Evolutionary conservation across 2,888 invertebrate species (phyloP).

Genomic region (Dolomedes plantarius): DNA sequence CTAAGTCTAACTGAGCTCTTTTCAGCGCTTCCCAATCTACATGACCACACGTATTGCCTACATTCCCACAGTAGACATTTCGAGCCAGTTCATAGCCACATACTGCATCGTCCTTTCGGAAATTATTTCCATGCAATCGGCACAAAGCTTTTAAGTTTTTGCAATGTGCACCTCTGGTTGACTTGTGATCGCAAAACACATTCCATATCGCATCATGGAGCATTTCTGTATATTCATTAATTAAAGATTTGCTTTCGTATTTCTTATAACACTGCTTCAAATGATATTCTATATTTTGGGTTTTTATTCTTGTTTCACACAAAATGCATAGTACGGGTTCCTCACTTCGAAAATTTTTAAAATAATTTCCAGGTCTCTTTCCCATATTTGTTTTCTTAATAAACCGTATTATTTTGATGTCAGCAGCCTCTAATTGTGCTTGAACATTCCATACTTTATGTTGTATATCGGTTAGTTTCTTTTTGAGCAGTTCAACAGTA

Average conservation of each 20-base stretch:
- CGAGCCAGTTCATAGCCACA: conserved; percentile 31
- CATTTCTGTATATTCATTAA: neutral
- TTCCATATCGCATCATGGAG: conserved; percentile 41
- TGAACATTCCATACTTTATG: neutral
- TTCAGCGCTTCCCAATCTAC: conserved; percentile 33
- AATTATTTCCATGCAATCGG: conserved; percentile 24
- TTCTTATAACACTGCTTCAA: conserved; percentile 37
- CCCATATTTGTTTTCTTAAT: neutral
- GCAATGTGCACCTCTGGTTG: conserved; percentile 23
- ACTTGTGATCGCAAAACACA: conserved; percentile 46
- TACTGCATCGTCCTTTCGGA: neutral
- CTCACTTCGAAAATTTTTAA: neutral
- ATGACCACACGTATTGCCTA: conserved; percentile 19
- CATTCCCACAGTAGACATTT: conserved; percentile 17
- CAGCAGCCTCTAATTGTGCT: neutral
- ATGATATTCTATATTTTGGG: conserved; percentile 12
- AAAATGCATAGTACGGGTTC: conserved; percentile 18
- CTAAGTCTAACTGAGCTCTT: conserved; percentile 39
- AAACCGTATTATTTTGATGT: conserved; percentile 16
- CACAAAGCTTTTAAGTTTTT: conserved; percentile 40
- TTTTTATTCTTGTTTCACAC: conserved; percentile 30
- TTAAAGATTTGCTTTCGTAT: conserved; percentile 13
- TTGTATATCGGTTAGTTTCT: conserved; percentile 18
- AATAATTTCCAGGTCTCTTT: neutral
- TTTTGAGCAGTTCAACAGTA: conserved; percentile 29